These are phyloP conservation scores for Gortyna flavago DNA, from an alignment of 2,888 invertebrate genomes.

Conservation along the genomic window DNA sequence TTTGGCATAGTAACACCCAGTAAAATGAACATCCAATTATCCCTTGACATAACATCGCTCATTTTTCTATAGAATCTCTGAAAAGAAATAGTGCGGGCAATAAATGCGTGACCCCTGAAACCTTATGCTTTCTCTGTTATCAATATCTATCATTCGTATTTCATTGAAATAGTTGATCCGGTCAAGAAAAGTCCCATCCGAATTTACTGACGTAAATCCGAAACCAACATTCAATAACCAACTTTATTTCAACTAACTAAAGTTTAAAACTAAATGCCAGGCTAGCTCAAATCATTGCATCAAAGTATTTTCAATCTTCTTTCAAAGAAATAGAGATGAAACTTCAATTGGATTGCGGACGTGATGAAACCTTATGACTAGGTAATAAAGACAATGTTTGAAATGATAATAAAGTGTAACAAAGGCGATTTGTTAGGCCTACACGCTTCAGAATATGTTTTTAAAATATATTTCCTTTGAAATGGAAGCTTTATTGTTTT, in stretches of 20 bases:
- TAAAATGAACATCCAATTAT: constrained; percentile 53
- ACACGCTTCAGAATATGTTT: constrained; percentile 56
- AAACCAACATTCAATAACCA: constrained; percentile 13
- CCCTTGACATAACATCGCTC: constrained; percentile 17
- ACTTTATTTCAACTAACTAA: not conserved
- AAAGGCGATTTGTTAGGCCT: constrained; percentile 49
- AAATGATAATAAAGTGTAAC: constrained; percentile 69
- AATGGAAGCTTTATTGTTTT: constrained; percentile 25
- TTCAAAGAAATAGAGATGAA: constrained; percentile 65
- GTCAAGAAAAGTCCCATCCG: constrained; percentile 64
- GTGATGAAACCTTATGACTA: constrained; percentile 64
- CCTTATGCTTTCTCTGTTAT: constrained; percentile 70
- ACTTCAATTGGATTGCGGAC: constrained; percentile 58
- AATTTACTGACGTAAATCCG: constrained; percentile 73
- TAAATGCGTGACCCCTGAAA: constrained; percentile 54
- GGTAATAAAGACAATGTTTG: constrained; percentile 68
- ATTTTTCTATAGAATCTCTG: constrained; percentile 39
- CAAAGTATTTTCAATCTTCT: constrained; percentile 68
- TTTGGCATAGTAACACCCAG: constrained; percentile 26
- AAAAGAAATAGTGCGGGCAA: constrained; percentile 44
- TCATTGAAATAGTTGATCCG: constrained; percentile 79
- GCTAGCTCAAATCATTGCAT: not conserved
- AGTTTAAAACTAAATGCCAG: constrained; percentile 16
- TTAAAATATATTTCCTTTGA: constrained; percentile 20
- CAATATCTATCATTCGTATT: constrained; percentile 79